Base-by-base conservation (phyloP, 2,113 vertebrate species). In the Istiophorus platypterus region DNA sequence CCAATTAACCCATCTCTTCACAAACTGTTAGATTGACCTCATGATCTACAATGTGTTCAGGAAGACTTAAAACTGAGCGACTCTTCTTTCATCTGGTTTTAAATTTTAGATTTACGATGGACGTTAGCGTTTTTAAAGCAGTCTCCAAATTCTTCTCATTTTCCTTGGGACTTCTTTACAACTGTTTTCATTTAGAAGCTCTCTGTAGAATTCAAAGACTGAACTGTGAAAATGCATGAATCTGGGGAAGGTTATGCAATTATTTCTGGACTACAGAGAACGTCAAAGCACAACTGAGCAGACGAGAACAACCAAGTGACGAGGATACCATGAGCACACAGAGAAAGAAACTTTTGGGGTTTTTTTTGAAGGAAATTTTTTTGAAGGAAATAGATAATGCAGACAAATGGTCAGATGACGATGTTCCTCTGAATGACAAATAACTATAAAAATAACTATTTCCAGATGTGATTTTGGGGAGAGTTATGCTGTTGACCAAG, bases 201-300 rank as follows among this genome's bases (percentile, higher is more conserved):
- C 31, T 24, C 24, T 29, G 51, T 47, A 51, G 20, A 67, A 72
- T 73, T 76, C 22, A 47, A 54, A 77, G 26, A 37, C 45, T 51
- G 8, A n/a, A 66, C 41, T 54, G 77, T 39, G 17, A 76, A 84
- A 75, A 82, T 65, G 14, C 42, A 68, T 9, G 26, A 56, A 62
- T 81, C 39, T 39, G 5, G 0, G 34, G 26, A 20, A 76, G 76
- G 66, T 78, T 37, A 59, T 57, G 56, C 63, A 83, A 85, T 41
- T 12, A 71, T 20, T 42, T 80, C n/a, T 78, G 39, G 62, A 82
- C 63, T 62, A 51, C 31, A 31, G 42, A 70, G 27, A 58, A 75
- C 80, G 74, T 82, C 64, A 75, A 80, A 74, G 75, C 67, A 77
- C 52, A 84, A 68, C 41, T 56, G 69, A 76, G 80, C 66, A 56